Conservation (phyloP, 1,140 invertebrate genomes). For the Adoxophyes honmai region DNA sequence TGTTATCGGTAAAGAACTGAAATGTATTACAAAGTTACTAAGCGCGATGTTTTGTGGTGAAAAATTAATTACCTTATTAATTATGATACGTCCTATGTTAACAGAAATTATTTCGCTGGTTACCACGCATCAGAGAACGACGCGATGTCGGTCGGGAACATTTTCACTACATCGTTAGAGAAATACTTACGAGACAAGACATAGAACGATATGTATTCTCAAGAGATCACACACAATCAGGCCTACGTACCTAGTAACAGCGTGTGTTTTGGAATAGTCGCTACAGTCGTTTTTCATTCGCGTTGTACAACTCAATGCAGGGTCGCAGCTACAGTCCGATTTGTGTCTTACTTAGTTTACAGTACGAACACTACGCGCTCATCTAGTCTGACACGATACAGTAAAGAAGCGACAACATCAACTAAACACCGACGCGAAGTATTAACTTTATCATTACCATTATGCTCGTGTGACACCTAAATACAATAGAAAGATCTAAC, state of each 20-base stretch:
- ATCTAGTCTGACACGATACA: constrained; percentile 54
- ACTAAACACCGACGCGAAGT: constrained; percentile 63
- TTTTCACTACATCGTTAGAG: constrained; percentile 25
- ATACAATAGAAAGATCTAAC: constrained; percentile 21
- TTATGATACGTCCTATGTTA: background rate
- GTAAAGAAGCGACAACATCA: constrained; percentile 63
- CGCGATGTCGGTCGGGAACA: constrained; percentile 23
- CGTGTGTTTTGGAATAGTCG: too few species aligned
- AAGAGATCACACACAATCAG: constrained; percentile 39
- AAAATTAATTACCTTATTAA: background rate
- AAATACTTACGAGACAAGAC: constrained; percentile 47
- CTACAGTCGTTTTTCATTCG: constrained; percentile 14
- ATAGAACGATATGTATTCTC: constrained; percentile 60
- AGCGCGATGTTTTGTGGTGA: background rate
- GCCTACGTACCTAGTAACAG: background rate
- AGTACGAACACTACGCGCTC: constrained; percentile 48
- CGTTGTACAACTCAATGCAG: constrained; percentile 27
- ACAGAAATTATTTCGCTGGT: background rate
- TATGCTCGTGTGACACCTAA: constrained; percentile 31
- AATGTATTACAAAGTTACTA: background rate
- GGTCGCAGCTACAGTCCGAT: background rate
- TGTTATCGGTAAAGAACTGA: too few species aligned
- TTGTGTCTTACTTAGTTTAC: background rate
- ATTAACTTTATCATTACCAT: background rate
- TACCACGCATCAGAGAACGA: background rate